A percentile compares a stretch with the other conserved stretches of the same genome.
Evolutionary conservation across 2,888 invertebrate genomes (phyloP).

Genomic region (Xestia ashworthii): DNA sequence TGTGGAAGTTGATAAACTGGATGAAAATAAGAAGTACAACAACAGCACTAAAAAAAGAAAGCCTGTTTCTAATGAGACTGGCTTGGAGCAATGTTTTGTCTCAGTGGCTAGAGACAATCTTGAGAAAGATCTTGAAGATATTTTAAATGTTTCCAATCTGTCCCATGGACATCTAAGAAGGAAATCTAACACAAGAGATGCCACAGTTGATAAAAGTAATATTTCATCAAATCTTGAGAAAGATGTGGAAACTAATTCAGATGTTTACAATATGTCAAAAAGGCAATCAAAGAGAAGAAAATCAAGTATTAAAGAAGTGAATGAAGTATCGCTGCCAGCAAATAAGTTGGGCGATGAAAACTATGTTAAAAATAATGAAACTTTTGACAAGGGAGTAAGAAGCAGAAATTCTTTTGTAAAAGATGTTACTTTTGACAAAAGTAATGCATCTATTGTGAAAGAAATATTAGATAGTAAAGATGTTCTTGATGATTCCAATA

Average conservation of each 20-base stretch:
- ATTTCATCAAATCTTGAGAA: constrained; percentile 14
- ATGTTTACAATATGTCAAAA: constrained; percentile 15
- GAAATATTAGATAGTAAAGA: neutral
- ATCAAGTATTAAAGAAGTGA: constrained; percentile 38
- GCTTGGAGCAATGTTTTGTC: constrained; percentile 37
- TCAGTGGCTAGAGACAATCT: constrained; percentile 36
- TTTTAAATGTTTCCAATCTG: constrained; percentile 25
- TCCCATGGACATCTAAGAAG: constrained; percentile 23
- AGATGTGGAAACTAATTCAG: constrained; percentile 15
- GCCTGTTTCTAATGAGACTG: constrained; percentile 15
- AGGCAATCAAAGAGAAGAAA: constrained; percentile 38
- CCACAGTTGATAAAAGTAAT: constrained; percentile 30
- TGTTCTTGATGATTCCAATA: constrained; percentile 14
- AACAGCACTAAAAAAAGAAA: constrained; percentile 28
- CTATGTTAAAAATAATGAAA: constrained; percentile 6
- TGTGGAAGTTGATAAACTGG: constrained; percentile 41
- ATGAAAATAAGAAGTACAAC: constrained; percentile 38
- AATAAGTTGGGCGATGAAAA: neutral
- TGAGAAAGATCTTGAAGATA: constrained; percentile 31
- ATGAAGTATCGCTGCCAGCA: constrained; percentile 4
- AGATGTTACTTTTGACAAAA: constrained; percentile 49
- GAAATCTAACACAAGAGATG: constrained; percentile 26
- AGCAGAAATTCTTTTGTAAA: constrained; percentile 15
- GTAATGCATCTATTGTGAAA: constrained; percentile 13
- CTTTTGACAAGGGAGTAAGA: constrained; percentile 17